Evolutionary conservation across 2,113 vertebrate species (phyloP).

Genomic region (Potamarius usumacintae): DNA sequence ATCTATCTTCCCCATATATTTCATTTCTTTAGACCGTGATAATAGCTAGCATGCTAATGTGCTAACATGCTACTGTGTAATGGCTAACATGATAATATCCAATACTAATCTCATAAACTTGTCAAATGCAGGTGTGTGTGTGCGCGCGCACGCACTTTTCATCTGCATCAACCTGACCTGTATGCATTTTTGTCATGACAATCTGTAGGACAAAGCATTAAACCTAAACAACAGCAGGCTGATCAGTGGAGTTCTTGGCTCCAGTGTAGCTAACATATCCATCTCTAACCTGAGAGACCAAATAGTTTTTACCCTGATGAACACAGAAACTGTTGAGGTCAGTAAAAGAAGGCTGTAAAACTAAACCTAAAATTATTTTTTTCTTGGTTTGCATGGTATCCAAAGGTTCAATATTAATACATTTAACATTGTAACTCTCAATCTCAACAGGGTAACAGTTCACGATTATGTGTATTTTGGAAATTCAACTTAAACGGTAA

Average conservation of each 20-base stretch:
- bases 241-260: constrained; percentile 86
- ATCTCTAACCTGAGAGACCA: constrained; percentile 75
- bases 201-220: constrained; percentile 75
- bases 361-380: not conserved
- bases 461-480: constrained; percentile 85
- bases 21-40: no score
- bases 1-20: no score
- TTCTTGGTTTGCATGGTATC: not conserved
- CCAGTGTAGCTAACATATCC: constrained; percentile 86
- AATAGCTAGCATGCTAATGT: no score
- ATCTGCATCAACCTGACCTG: not conserved
- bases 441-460: constrained; percentile 72
- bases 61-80: no score
- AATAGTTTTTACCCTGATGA: constrained; percentile 78
- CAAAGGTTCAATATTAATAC: not conserved
- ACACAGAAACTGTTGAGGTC: constrained; percentile 65
- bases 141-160: no score
- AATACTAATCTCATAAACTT: not conserved
- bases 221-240: constrained; percentile 64
- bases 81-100: no score
- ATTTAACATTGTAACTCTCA: not conserved
- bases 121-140: not conserved
- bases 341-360: constrained; percentile 40
- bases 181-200: not conserved
- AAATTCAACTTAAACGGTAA: constrained; percentile 82